Percentiles rank a stretch among this genome's conserved stretches.
These are phyloP conservation scores for Caenorhabditis sp. DNA, from an alignment of 2,888 invertebrate species.

Conservation along the genomic window DNA sequence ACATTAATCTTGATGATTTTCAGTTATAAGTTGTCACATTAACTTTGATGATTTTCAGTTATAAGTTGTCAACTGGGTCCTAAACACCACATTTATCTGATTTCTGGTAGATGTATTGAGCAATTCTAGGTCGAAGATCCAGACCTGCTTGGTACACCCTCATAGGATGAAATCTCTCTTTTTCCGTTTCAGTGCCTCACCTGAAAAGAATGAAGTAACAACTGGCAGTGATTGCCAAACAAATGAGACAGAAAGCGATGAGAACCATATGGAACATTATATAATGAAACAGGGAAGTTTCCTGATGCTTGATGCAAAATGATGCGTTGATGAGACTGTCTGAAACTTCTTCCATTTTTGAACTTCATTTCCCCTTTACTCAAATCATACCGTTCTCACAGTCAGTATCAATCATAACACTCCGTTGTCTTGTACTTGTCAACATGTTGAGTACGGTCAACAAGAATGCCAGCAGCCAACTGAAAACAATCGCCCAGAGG, in stretches of 20 bases:
- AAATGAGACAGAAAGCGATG: constrained; percentile 73
- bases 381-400: constrained; percentile 58
- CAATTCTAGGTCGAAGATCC: too few species aligned
- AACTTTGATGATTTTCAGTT: too few species aligned
- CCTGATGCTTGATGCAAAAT: constrained; percentile 63
- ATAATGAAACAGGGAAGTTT: constrained; percentile 63
- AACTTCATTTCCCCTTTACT: neutral
- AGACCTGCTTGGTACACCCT: too few species aligned
- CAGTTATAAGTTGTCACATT: too few species aligned
- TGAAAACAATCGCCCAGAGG: constrained; percentile 59
- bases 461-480: constrained; percentile 65
- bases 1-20: too few species aligned
- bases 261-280: constrained; percentile 67
- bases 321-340: constrained; percentile 45
- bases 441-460: constrained; percentile 70
- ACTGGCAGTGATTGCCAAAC: constrained; percentile 72
- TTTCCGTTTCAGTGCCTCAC: too few species aligned
- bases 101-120: too few species aligned
- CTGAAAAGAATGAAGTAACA: constrained; percentile 73
- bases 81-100: too few species aligned
- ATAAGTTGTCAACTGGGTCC: too few species aligned
- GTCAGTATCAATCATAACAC: constrained; percentile 71
- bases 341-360: constrained; percentile 12
- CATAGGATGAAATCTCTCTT: too few species aligned
- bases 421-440: constrained; percentile 60